Base-by-base conservation (phyloP, 1,140 invertebrate genomes). In the Calephelis virginiensis region DNA sequence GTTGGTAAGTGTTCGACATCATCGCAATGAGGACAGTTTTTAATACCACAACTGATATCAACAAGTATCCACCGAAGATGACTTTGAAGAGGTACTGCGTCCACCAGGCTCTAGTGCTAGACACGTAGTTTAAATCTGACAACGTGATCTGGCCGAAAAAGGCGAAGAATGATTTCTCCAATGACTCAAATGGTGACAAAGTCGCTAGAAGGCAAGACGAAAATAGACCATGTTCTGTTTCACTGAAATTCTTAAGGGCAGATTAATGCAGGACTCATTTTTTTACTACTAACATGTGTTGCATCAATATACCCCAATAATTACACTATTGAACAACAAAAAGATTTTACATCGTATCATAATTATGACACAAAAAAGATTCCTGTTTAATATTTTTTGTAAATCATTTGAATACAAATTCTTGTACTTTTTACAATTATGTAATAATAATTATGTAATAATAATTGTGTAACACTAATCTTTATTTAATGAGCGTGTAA, bases 1-100 rank as follows among this genome's bases (percentile, higher is more conserved):
- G 94, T 91, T 99, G 98, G 91, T 99, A 99, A 76, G 98, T 99
- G 93, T 99, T 98, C 83, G 97, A 98, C 98, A 99, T 99, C 98
- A 99, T 99, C 92, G 98, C 98, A 95, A 99, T 99, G 79, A 99
- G 95, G 84, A 99, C 94, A 93, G 99, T 99, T 92, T 99, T 98
- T 77, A 99, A 94, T 78, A 99, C 98, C 91, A 99, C 96, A 76
- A 99, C 96, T 71, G 97, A 98, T 83, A 99, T 97, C 94, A 99
- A 95, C 95, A 99, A 97, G 94, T 99, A 99, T 81, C 97, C 95
- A 74, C 97, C 98, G 92, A 99, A 99, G 68, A 98, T 95, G 82
- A 95, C 91, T 92, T 96, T 96, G 93, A 96, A 96, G 72, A 96
- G 93, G 87, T 93, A 94, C 90, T 95, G 94, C 71, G 95, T 96